Conservation (phyloP, 1,140 invertebrate species). For the Stenopsyche tienmushanensis region DNA sequence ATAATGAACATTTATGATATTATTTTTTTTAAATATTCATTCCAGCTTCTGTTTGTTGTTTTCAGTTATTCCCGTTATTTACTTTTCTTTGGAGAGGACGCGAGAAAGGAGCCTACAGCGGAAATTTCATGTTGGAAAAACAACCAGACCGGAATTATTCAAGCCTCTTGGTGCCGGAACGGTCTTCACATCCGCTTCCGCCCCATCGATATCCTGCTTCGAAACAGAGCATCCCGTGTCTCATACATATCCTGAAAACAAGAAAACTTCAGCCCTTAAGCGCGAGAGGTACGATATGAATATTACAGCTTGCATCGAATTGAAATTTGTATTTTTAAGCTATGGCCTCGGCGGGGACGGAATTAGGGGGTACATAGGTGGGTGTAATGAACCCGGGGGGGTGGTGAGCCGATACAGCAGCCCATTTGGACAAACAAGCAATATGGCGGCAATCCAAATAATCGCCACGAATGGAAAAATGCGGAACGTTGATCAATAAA, state of each 20-base stretch:
- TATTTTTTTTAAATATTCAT: too few species aligned
- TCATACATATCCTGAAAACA: neutral
- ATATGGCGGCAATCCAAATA: constrained; percentile 42
- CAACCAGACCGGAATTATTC: neutral
- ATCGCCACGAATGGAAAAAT: constrained; percentile 40
- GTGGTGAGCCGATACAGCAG: constrained; percentile 36
- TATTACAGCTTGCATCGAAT: neutral
- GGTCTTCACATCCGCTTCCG: constrained; percentile 12
- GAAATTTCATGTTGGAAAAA: constrained; percentile 2
- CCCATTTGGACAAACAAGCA: constrained; percentile 40
- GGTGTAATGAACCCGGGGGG: neutral
- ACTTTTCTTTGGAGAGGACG: neutral
- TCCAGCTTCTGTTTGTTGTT: too few species aligned
- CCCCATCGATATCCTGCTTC: neutral
- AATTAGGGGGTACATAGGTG: neutral
- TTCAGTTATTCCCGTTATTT: neutral
- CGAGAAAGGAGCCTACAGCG: neutral
- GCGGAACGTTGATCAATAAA: constrained; percentile 37
- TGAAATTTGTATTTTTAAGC: too few species aligned
- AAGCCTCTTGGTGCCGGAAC: neutral
- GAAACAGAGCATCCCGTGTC: neutral
- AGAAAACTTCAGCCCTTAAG: too few species aligned
- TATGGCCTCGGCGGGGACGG: neutral
- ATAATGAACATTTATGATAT: too few species aligned
- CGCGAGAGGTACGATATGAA: neutral